Evolutionary conservation across 1,140 invertebrate genomes (phyloP), one percentile per base, ranked within the genome.

Genomic region (Melitaea cinxia): DNA sequence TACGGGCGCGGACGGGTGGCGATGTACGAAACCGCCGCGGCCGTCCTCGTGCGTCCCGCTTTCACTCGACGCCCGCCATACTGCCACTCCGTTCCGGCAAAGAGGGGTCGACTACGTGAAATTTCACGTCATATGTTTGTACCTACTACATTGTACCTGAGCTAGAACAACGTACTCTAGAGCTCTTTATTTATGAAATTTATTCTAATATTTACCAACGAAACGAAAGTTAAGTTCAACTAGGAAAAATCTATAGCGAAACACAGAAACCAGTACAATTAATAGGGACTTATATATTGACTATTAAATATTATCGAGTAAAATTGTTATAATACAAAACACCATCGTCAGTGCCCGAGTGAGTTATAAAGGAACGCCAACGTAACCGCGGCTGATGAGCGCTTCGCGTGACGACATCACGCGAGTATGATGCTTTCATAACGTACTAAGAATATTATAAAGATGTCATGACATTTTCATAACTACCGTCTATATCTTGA

Each of bases 1-100:
- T 89, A 88, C 85, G 85, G 82, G 85, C 85, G 88, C 87, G 83
- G 87, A 88, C 88, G 86, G 85, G 87, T 86, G 85, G 83, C 85
- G 84, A 84, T 89, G 85, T 89, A 82, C 80, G 83, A 86, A 88
- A 89, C 86, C 88, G 82, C 83, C 78, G 75, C 75, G 67, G 65
- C 75, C 71, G 78, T 73, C 72, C 59, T 78, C 70, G 52, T 71
- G 72, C 78, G 77, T 87, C 84, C 82, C 72, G 64, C 83, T 85
- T 81, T 80, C 73, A 17, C 78, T 50, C 65, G 54, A 68, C 56
- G 53, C 50, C 74, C 56, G 62, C 56, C 75, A 70, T 86, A 83
- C 76, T 74, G 75, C 80, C 66, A 56, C 66, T 60, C 67, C 78
- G 70, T 75, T 79, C 77, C 70, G 78, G 76, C 73, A 82, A 82